Conservation (phyloP, 2,888 invertebrate genomes). For the Amblyjoppa fuscipennis region DNA sequence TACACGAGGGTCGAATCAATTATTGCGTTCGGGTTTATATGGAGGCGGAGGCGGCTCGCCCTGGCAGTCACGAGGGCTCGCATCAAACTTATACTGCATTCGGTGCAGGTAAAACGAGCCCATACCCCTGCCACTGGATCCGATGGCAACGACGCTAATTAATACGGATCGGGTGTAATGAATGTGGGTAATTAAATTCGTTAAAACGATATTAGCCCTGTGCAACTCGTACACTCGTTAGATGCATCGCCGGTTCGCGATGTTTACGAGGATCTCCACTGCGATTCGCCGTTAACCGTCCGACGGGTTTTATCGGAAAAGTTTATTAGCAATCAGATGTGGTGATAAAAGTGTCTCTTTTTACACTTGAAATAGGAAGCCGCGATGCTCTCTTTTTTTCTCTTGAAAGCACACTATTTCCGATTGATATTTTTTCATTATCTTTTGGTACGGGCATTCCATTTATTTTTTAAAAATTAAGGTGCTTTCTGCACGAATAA, state of each 20-base stretch:
- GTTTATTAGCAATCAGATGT: slow-evolving; percentile 1
- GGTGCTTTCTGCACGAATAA: not conserved
- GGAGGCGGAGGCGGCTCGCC: not conserved
- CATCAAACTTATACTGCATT: slow-evolving; percentile 52
- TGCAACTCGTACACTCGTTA: slow-evolving; percentile 27
- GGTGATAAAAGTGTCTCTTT: not conserved
- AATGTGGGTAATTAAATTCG: slow-evolving; percentile 63
- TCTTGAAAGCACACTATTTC: not conserved
- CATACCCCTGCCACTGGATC: not conserved
- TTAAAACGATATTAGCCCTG: slow-evolving; percentile 50
- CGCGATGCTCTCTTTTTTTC: not conserved
- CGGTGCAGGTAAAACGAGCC: slow-evolving; percentile 40
- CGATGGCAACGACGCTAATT: slow-evolving; percentile 48
- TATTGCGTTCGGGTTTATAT: not conserved
- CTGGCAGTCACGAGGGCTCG: not conserved
- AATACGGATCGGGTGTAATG: slow-evolving; percentile 59
- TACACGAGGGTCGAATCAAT: slow-evolving; percentile 28
- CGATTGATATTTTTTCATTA: no score
- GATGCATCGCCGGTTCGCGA: slow-evolving; percentile 46
- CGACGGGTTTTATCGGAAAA: slow-evolving; percentile 29
- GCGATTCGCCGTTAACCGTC: slow-evolving; percentile 32
- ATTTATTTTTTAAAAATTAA: no score
- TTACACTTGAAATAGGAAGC: not conserved
- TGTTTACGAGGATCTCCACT: slow-evolving; percentile 44
- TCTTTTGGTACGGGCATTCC: no score